Evolutionary conservation across 1,140 invertebrate species (phyloP).

Genomic region (Copidosoma floridanum): DNA sequence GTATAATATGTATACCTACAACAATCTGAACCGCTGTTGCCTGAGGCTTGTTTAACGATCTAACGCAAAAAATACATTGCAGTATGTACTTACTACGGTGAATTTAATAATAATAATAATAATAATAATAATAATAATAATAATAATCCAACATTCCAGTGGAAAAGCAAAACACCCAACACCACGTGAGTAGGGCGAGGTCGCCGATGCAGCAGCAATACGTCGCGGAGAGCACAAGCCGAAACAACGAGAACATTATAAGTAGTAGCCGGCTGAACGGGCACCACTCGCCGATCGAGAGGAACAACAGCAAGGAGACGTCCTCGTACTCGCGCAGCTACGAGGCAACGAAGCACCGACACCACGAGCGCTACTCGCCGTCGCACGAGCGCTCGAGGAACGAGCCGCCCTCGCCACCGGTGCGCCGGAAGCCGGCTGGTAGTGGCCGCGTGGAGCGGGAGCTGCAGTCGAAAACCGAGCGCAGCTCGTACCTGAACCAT

Average conservation of each 20-base stretch:
- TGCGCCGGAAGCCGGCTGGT: constrained; percentile 40
- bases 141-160: no score
- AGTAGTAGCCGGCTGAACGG: constrained; percentile 31
- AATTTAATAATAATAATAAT: no score
- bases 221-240: constrained; percentile 13
- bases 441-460: neutral
- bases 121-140: no score
- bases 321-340: constrained; percentile 39
- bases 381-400: constrained; percentile 46
- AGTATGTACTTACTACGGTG: no score
- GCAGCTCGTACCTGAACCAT: no score
- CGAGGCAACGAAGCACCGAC: constrained; percentile 43
- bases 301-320: constrained; percentile 37
- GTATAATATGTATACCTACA: no score
- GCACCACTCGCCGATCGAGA: constrained; percentile 26
- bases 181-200: constrained; percentile 29
- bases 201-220: constrained; percentile 39
- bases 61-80: no score
- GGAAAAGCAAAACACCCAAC: no score
- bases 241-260: constrained; percentile 17
- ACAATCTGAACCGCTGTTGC: no score
- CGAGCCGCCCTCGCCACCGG: constrained; percentile 56
- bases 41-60: no score
- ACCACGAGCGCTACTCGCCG: neutral
- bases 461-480: constrained; percentile 4